Conservation (phyloP, 2,113 vertebrate genomes). For the Ageneiosus marmoratus region DNA sequence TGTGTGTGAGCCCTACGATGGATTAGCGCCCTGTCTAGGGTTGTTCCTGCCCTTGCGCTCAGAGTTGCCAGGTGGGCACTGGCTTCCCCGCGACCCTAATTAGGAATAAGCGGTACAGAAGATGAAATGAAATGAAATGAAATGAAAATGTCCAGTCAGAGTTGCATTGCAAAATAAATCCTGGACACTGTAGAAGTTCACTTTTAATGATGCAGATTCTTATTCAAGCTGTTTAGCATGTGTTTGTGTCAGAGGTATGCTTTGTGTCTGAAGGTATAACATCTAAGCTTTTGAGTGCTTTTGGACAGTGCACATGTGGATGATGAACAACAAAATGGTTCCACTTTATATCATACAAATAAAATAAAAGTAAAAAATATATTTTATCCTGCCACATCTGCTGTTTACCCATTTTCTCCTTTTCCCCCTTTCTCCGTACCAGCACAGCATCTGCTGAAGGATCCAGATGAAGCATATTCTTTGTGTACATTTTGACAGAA, state of each 20-base stretch:
- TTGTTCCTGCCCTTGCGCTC: too few relatives aligned
- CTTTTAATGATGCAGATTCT: neutral
- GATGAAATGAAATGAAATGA: neutral
- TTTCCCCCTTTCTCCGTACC: neutral
- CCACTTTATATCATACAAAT: slow-evolving; percentile 5
- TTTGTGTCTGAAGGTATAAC: neutral
- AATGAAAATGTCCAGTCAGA: neutral
- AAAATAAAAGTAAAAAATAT: too few relatives aligned
- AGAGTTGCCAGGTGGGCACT: too few relatives aligned
- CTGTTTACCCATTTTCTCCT: neutral
- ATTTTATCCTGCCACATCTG: slow-evolving; percentile 2
- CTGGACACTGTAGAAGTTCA: neutral
- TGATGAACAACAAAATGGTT: neutral
- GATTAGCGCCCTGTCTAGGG: too few relatives aligned
- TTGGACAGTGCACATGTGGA: neutral
- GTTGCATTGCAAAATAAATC: neutral
- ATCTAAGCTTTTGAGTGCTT: neutral
- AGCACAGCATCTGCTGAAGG: neutral
- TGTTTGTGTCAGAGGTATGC: neutral
- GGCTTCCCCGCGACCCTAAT: too few relatives aligned
- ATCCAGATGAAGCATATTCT: slow-evolving; percentile 1
- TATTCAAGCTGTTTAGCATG: neutral
- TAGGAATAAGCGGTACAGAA: too few relatives aligned
- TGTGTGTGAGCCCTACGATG: too few relatives aligned
- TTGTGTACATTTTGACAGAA: slow-evolving; percentile 19